Base-by-base conservation (phyloP, 2,797 vertebrate genomes). In the Myripristis jacobus region DNA sequence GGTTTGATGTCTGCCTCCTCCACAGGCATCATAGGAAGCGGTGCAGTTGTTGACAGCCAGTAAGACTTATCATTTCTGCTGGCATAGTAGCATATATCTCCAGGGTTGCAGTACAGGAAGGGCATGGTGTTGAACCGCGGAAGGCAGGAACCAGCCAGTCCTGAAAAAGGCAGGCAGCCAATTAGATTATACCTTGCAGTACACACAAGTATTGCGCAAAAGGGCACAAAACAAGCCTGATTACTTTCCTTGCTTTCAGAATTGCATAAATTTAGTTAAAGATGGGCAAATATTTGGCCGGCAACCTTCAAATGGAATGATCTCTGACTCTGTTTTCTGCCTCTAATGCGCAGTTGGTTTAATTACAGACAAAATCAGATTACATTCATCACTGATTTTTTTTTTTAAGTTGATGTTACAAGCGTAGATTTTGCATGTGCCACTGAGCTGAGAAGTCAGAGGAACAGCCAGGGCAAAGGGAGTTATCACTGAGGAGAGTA, bases 11-110 rank as follows among this genome's bases (percentile, higher is more conserved):
- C 96, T 0, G 83, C 92, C 87, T 98, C 95, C 21, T 94, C 95
- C 66, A 99, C 96, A 0, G 98, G 97, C 98, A 99, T 99, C 98
- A 99, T 99, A 60, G 98, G 98, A 70, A 99, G 94, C 2, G 98
- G 92, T 6, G 97, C 97, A 0, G 96, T 99, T 19, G 97, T 99
- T 25, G 98, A 98, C 64, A 99, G 86, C 98, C 98, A 99, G 88
- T 96, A 99, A 81, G 98, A 99, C 87, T 99, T 99, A 86, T 99
- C 98, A 0, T 99, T 99, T 52, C 98, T 95, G 90, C 94, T 98
- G 86, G 97, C 97, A 0, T 98, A 99, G 72, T 99, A 96, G 84
- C 98, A 99, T 43, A 97, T 25, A 11, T 99, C 97, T 1, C 97
- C 97, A 0, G 97, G 97, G 78, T 99, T 99, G 88, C 98, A 99